Conservation (phyloP, 1,140 invertebrate genomes). For the Orius insidiosus region DNA sequence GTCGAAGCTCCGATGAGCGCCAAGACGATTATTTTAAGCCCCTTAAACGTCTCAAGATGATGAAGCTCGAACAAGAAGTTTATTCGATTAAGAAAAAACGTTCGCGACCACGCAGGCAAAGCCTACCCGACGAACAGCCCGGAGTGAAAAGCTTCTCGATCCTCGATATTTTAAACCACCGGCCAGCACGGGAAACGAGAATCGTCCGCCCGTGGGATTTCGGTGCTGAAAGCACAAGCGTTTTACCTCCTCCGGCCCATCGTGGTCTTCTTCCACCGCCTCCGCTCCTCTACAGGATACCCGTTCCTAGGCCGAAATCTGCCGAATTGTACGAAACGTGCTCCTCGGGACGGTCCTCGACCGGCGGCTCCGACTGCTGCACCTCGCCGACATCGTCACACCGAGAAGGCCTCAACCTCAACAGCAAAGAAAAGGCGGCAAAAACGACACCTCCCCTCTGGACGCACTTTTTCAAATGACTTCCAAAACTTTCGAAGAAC, state of each 20-base stretch:
- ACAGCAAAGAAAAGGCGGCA: constrained; percentile 18
- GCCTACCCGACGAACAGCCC: constrained; percentile 8
- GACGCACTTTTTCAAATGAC: constrained; percentile 96
- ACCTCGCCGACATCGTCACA: constrained; percentile 29
- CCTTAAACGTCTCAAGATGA: constrained; percentile 68
- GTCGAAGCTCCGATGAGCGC: constrained; percentile 18
- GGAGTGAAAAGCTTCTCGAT: constrained; percentile 85
- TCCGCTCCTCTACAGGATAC: constrained; percentile 24
- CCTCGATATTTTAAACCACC: constrained; percentile 75
- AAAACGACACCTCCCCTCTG: constrained; percentile 47
- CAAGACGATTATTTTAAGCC: constrained; percentile 74
- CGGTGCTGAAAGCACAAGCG: constrained; percentile 16
- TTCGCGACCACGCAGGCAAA: constrained; percentile 6
- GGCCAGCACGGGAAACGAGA: constrained; percentile 33
- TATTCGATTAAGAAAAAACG: constrained; percentile 20
- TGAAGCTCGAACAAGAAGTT: constrained; percentile 29
- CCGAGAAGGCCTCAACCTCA: constrained; percentile 16
- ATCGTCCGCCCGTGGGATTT: constrained; percentile 86
- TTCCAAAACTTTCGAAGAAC: constrained; percentile 88
- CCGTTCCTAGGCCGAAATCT: constrained; percentile 31
- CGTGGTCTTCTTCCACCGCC: constrained; percentile 21
- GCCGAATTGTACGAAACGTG: constrained; percentile 25
- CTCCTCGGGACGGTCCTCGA: constrained; percentile 43
- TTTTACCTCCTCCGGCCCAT: constrained; percentile 21
- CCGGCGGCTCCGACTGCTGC: constrained; percentile 49